phyloP scores from a whole-genome alignment of 2,113 vertebrate species.

The Tilapia sparmanii region DNA sequence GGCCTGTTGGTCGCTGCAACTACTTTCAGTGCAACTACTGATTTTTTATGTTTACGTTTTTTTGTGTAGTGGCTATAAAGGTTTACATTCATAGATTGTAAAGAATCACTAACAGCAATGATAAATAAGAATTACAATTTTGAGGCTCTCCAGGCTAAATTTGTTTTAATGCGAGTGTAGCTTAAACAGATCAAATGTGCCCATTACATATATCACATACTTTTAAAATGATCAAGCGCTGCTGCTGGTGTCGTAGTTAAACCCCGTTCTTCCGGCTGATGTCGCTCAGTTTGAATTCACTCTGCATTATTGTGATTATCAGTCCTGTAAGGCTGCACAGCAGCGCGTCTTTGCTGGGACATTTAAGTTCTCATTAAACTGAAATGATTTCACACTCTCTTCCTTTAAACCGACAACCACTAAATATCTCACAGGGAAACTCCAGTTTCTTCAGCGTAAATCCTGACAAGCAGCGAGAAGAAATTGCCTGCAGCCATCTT shows the following conservation, averaged over 20 bases:
- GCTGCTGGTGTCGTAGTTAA: neutral
- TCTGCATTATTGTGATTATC: neutral
- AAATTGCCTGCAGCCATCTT: neutral
- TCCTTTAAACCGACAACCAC: neutral
- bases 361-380: neutral
- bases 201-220: neutral
- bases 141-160: neutral
- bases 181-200: neutral
- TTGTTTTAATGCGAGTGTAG: neutral
- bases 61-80: neutral
- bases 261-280: neutral
- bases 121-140: neutral
- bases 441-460: neutral
- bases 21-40: neutral
- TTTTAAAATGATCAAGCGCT: neutral
- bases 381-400: neutral
- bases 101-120: neutral
- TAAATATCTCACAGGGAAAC: neutral
- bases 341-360: neutral
- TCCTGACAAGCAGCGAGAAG: neutral
- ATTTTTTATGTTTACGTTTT: neutral
- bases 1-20: neutral
- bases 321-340: neutral
- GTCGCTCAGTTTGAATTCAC: neutral
- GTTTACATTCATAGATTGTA: neutral